phyloP scores from a whole-genome alignment of 2,797 vertebrate species.

The Thalassophryne amazonica region DNA sequence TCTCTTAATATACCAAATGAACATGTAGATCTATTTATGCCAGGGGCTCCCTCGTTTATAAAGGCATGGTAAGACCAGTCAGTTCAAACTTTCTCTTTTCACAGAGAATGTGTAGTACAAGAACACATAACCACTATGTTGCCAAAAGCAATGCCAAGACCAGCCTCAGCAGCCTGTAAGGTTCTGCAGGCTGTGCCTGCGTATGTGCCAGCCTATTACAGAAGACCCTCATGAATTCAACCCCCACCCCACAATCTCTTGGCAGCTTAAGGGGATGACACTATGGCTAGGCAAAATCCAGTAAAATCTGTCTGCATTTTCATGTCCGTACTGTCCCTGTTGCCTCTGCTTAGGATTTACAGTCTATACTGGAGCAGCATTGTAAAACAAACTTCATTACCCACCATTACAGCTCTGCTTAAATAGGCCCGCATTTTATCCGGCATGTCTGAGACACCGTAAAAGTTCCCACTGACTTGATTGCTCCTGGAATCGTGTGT shows the following conservation, averaged over 20 bases:
- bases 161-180: slow-evolving; percentile 63
- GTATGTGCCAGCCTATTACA: slow-evolving; percentile 70
- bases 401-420: slow-evolving; percentile 49
- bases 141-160: slow-evolving; percentile 72
- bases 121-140: slow-evolving; percentile 78
- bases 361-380: slow-evolving; percentile 39
- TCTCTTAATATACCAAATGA: slow-evolving; percentile 96
- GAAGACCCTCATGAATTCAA: slow-evolving; percentile 65
- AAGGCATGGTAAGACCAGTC: slow-evolving; percentile 85
- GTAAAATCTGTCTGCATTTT: slow-evolving; percentile 56
- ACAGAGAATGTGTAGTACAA: slow-evolving; percentile 79
- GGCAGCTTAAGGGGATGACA: slow-evolving; percentile 62
- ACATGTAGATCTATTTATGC: slow-evolving; percentile 95
- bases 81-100: slow-evolving; percentile 80
- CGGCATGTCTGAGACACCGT: slow-evolving; percentile 16
- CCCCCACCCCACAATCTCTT: slow-evolving; percentile 64
- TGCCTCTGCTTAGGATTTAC: slow-evolving; percentile 44
- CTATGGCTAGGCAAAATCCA: slow-evolving; percentile 45
- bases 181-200: slow-evolving; percentile 68
- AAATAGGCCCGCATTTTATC: slow-evolving; percentile 43
- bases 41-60: slow-evolving; percentile 87
- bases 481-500: slow-evolving; percentile 4
- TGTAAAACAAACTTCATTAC: slow-evolving; percentile 67
- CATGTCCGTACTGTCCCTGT: slow-evolving; percentile 30
- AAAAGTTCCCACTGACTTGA: slow-evolving; percentile 9